phyloP scores from a whole-genome alignment of 1,140 invertebrate genomes.

The Homarus americanus region DNA sequence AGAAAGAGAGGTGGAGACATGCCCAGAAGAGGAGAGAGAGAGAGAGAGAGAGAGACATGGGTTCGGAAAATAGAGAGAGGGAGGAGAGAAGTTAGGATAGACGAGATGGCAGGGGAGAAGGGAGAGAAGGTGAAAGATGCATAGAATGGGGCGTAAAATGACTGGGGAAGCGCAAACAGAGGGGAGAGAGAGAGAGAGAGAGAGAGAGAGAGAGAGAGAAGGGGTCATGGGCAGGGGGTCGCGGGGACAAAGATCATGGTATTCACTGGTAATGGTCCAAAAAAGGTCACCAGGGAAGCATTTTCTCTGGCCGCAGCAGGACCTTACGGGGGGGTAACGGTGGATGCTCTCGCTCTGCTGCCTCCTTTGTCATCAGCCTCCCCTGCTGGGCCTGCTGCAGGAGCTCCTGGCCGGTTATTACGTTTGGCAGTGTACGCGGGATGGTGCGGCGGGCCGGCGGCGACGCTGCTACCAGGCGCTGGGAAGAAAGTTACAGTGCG shows the following conservation, averaged over 20 bases:
- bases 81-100: neutral
- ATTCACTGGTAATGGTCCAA: slow-evolving; percentile 46
- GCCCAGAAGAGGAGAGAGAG: neutral
- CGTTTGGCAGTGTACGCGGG: neutral
- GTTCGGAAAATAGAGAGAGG: neutral
- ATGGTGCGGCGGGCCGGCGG: neutral
- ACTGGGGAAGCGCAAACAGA: neutral
- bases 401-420: slow-evolving; percentile 21
- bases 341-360: slow-evolving; percentile 49
- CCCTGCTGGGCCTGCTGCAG: slow-evolving; percentile 57
- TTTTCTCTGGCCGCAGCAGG: slow-evolving; percentile 36
- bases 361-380: slow-evolving; percentile 51
- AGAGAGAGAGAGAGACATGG: neutral
- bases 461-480: neutral
- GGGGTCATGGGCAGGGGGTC: neutral
- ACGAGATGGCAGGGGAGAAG: slow-evolving; percentile 11
- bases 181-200: neutral
- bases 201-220: neutral
- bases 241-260: slow-evolving; percentile 40
- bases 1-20: neutral
- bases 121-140: slow-evolving; percentile 2
- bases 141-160: neutral
- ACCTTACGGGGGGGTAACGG: slow-evolving; percentile 35
- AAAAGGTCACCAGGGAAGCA: slow-evolving; percentile 51
- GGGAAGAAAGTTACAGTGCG: slow-evolving; percentile 51